Evolutionary conservation across 2,888 invertebrate species (phyloP).

Genomic region (Yponomeuta plumbellus): DNA sequence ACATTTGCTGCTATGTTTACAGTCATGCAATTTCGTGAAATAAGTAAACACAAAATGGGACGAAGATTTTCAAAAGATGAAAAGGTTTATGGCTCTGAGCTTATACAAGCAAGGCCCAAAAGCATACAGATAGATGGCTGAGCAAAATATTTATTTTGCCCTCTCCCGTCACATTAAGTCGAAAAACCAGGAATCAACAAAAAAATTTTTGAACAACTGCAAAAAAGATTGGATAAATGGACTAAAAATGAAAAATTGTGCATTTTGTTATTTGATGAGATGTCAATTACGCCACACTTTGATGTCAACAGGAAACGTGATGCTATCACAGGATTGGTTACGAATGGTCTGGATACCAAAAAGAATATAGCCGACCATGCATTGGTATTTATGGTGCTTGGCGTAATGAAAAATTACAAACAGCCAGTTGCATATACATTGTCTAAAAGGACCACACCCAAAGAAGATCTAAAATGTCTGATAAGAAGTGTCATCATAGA

Average conservation of each 20-base stretch:
- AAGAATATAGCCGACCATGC: conserved; percentile 23
- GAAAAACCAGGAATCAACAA: conserved; percentile 15
- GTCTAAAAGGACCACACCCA: conserved; percentile 19
- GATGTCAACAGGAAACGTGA: conserved; percentile 15
- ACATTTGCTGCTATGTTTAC: conserved; percentile 13
- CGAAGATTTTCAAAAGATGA: conserved; percentile 18
- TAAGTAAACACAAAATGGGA: conserved; percentile 17
- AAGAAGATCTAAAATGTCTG: background rate
- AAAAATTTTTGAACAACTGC: conserved; percentile 14
- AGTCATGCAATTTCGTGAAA: conserved; percentile 19
- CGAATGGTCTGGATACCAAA: background rate
- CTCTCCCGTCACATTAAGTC: conserved; percentile 8
- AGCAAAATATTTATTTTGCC: conserved; percentile 16
- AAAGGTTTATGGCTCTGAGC: conserved; percentile 18
- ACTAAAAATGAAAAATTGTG: conserved; percentile 10
- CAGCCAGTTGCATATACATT: conserved; percentile 23
- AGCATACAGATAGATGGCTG: conserved; percentile 17
- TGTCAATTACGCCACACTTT: conserved; percentile 19
- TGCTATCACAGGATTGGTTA: conserved; percentile 13
- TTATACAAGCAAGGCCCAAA: conserved; percentile 20
- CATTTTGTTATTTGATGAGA: conserved; percentile 17
- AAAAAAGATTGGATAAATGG: conserved; percentile 3
- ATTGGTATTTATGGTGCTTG: conserved; percentile 21
- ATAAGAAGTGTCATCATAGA: conserved; percentile 25
- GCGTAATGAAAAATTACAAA: conserved; percentile 22